Conservation (phyloP, 2,888 invertebrate species). For the Hecatera dysodea region DNA sequence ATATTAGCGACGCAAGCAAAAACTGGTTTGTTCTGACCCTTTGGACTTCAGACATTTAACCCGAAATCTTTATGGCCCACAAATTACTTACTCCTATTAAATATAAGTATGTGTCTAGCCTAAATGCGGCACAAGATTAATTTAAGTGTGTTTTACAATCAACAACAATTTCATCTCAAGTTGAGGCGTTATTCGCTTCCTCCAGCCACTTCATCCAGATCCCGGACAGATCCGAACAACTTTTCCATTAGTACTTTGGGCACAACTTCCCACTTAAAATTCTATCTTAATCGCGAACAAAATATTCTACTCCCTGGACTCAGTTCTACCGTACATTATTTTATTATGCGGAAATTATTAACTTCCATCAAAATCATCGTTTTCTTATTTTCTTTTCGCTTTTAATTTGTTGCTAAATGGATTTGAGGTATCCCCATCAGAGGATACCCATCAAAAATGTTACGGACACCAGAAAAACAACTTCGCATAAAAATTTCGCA, state of each 20-base stretch:
- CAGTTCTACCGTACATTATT: conserved; percentile 71
- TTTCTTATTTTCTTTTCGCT: conserved; percentile 63
- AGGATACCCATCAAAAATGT: conserved; percentile 19
- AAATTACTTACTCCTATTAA: conserved; percentile 33
- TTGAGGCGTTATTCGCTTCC: conserved; percentile 75
- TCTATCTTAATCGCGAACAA: conserved; percentile 80
- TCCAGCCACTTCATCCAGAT: conserved; percentile 74
- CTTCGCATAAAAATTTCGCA: conserved; percentile 22
- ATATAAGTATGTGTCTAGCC: conserved; percentile 33
- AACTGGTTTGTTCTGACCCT: conserved; percentile 27
- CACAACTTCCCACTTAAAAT: conserved; percentile 83
- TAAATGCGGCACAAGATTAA: conserved; percentile 59
- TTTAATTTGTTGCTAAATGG: conserved; percentile 50
- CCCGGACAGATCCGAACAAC: conserved; percentile 75
- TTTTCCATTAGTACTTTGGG: conserved; percentile 82
- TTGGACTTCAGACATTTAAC: conserved; percentile 7
- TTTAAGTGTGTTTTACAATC: conserved; percentile 77
- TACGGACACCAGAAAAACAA: conserved; percentile 32
- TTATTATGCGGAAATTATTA: conserved; percentile 74
- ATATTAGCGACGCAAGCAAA: conserved; percentile 22
- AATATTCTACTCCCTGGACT: conserved; percentile 77
- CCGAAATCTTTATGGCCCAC: conserved; percentile 19
- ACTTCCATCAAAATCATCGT: conserved; percentile 69
- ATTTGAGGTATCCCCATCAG: conserved; percentile 41
- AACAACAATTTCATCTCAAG: conserved; percentile 74